Evolutionary conservation across 2,888 invertebrate genomes (phyloP), one percentile per base, ranked within the genome.

Genomic region (Orthosia incerta): DNA sequence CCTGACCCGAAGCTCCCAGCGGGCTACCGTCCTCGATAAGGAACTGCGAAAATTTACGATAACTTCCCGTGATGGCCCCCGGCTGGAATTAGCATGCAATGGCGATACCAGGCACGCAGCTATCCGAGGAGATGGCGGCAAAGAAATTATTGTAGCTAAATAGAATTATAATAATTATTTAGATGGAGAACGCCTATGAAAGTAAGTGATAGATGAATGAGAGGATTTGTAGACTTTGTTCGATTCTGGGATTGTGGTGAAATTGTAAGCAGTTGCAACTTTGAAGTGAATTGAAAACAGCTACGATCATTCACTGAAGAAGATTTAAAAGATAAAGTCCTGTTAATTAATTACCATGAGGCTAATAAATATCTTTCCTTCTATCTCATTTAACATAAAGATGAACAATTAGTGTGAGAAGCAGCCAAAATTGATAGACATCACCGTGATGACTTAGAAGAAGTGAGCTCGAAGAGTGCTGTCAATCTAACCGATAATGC

Each of bases 21-120:
- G n/a, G 86, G 86, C 56, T 74, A 64, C 81, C 76, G 59, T 55
- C 18, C 59, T 64, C 69, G 81, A 84, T 85, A 83, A 84, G 76
- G 72, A 72, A 70, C 71, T 31, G 48, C 23, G 55, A 78, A 63
- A 66, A 87, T 87, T 87, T 86, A 87, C 83, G 87, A 76, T 61
- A 78, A 65, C 31, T 73, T 85, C 76, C 76, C 87, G 82, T 87
- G 87, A 87, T 86, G 68, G 85, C 87, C 85, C 31, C 65, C 45
- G 85, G 87, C 79, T 31, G 39, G 65, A 61, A 79, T 80, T 85
- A 75, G 61, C 76, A 76, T 74, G 70, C 69, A 61, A 84, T 74
- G 71, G 68, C 76, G 76, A 72, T 67, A 26, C 63, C 46, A 74
- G 51, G 69, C 85, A 85, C 82, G 84, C 85, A 84, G 67, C 26